Evolutionary conservation across 2,113 vertebrate genomes (phyloP).

Genomic region (Panthera leo): DNA sequence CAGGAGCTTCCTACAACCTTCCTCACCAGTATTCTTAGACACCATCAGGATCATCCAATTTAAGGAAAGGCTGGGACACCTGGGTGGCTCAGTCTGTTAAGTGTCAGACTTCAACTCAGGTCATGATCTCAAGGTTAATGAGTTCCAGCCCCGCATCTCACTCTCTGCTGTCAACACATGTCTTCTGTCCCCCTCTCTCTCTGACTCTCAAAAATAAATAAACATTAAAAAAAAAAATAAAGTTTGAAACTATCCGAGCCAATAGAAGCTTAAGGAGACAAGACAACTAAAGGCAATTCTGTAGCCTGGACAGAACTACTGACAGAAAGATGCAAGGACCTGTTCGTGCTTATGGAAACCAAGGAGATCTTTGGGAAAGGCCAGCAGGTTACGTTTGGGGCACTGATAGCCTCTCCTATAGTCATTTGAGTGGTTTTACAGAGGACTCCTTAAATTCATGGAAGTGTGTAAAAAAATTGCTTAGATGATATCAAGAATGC

Average conservation of each 20-base stretch:
- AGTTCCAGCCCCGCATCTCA: no score
- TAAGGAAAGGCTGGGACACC: neutral
- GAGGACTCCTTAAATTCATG: neutral
- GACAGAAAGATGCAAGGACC: neutral
- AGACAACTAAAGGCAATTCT: neutral
- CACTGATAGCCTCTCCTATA: neutral
- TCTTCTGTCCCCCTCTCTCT: no score
- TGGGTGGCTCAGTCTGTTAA: no score
- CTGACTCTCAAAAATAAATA: no score
- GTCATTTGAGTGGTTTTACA: neutral
- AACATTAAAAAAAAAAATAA: no score
- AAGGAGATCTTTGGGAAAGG: neutral
- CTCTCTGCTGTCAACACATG: no score
- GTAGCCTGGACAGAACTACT: neutral
- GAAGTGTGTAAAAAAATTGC: neutral
- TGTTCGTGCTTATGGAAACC: neutral
- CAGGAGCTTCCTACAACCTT: neutral
- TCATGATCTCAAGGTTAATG: no score
- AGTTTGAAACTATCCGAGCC: neutral
- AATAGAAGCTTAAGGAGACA: neutral
- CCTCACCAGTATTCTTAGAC: neutral
- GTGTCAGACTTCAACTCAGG: no score
- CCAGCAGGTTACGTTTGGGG: neutral
- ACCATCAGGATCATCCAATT: neutral
- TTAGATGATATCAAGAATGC: neutral